Evolutionary conservation across 2,113 vertebrate genomes (phyloP).

Genomic region (Etheostoma spectabile): DNA sequence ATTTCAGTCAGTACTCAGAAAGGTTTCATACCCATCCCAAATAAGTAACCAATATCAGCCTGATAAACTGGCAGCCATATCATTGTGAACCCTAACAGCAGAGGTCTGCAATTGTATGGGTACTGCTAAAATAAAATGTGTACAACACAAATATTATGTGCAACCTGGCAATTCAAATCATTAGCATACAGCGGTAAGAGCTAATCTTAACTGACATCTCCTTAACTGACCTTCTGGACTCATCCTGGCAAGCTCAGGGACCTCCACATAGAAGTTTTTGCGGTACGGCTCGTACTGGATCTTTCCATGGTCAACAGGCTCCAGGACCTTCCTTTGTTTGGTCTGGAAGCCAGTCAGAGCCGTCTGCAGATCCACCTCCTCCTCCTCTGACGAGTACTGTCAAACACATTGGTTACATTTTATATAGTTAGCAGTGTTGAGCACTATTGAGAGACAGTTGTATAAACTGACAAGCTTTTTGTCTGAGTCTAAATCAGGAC

Average conservation of each 20-base stretch:
- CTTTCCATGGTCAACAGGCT: constrained; percentile 98
- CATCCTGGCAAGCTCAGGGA: constrained; percentile 96
- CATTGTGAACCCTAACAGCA: not conserved
- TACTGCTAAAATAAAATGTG: not conserved
- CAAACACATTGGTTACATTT: constrained; percentile 2
- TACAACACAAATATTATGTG: not conserved
- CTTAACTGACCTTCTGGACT: constrained; percentile 88
- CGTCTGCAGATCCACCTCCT: constrained; percentile 97
- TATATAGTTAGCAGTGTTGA: not conserved
- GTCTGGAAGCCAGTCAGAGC: constrained; percentile 98
- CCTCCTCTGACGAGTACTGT: constrained; percentile 98
- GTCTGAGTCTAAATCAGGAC: not conserved
- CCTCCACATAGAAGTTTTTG: constrained; percentile 99
- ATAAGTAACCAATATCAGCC: not conserved
- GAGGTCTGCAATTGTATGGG: not conserved
- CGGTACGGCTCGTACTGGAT: constrained; percentile 96
- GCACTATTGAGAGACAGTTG: not conserved
- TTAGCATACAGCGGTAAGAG: too few relatives aligned
- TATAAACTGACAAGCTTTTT: not conserved
- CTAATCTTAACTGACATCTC: too few relatives aligned
- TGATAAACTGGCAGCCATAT: not conserved
- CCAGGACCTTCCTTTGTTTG: constrained; percentile 96
- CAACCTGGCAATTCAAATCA: not conserved
- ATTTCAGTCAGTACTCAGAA: not conserved
- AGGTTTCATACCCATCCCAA: not conserved